These are phyloP conservation scores for Coreius guichenoti DNA, from an alignment of 2,797 vertebrate genomes.

Conservation along the genomic window DNA sequence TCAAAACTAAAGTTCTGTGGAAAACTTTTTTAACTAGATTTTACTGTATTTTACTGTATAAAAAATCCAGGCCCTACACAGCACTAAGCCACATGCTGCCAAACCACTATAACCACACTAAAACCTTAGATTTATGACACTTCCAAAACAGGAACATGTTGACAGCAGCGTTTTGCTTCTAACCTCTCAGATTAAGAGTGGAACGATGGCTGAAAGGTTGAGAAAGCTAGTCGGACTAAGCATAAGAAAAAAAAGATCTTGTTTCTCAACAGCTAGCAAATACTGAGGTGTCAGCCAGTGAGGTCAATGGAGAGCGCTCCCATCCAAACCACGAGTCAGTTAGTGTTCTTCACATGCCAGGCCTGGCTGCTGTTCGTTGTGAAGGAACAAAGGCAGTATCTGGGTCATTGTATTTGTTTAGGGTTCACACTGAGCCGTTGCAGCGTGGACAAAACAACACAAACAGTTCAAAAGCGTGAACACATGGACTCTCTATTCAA, in stretches of 20 bases:
- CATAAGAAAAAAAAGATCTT: neutral
- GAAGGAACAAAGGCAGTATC: slow-evolving; percentile 61
- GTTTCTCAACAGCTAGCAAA: slow-evolving; percentile 40
- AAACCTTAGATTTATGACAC: slow-evolving; percentile 41
- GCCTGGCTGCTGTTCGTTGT: slow-evolving; percentile 54
- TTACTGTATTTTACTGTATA: neutral
- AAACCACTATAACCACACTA: slow-evolving; percentile 34
- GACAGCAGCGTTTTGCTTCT: slow-evolving; percentile 13
- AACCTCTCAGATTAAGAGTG: neutral
- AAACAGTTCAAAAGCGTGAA: neutral
- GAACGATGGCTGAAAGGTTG: neutral
- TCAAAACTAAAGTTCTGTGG: neutral
- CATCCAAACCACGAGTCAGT: slow-evolving; percentile 52
- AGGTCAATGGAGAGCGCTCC: slow-evolving; percentile 35
- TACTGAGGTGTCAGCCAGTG: slow-evolving; percentile 42
- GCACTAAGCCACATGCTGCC: slow-evolving; percentile 13
- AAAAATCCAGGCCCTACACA: neutral
- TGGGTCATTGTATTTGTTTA: slow-evolving; percentile 67
- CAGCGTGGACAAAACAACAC: slow-evolving; percentile 28
- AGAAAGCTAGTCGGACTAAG: slow-evolving; percentile 1
- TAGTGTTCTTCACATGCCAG: slow-evolving; percentile 35
- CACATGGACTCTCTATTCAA: slow-evolving; percentile 4
- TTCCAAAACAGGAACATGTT: slow-evolving; percentile 53
- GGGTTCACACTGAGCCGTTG: slow-evolving; percentile 34
- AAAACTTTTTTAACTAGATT: neutral